A percentile compares a stretch with the other conserved stretches of the same genome.
Conservation (phyloP, 2,113 vertebrate species). For the Oryzias woworae region DNA sequence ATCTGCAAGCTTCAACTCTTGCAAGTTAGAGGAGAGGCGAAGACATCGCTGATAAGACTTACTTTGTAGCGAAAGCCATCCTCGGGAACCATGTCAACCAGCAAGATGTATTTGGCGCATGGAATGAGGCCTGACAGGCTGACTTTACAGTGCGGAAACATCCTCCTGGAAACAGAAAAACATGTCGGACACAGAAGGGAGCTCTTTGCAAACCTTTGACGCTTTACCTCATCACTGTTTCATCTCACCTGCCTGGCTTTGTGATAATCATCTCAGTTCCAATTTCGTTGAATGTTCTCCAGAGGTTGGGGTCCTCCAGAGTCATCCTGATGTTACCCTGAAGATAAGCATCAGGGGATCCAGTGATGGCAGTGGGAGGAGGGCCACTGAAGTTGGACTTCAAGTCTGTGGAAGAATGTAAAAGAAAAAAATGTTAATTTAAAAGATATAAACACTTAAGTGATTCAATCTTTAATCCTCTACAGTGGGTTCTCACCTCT, state of each 20-base stretch:
- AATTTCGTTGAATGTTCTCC: conserved; percentile 85
- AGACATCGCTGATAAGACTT: conserved; percentile 4
- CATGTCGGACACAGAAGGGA: neutral
- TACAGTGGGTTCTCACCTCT: conserved; percentile 66
- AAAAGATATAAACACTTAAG: too few species aligned
- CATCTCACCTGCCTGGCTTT: conserved; percentile 85
- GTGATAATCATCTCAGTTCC: conserved; percentile 96
- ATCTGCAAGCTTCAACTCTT: conserved; percentile 2
- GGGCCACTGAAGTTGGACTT: conserved; percentile 77
- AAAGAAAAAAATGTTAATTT: neutral
- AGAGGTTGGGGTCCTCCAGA: conserved; percentile 85
- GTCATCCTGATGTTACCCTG: conserved; percentile 82
- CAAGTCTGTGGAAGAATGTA: conserved; percentile 64
- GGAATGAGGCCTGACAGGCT: conserved; percentile 84
- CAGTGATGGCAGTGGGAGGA: conserved; percentile 63
- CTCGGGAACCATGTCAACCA: conserved; percentile 89
- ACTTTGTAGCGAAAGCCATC: conserved; percentile 92
- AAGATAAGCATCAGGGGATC: conserved; percentile 70
- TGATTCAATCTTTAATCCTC: too few species aligned
- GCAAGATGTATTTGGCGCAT: conserved; percentile 87
- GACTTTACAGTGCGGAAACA: conserved; percentile 94
- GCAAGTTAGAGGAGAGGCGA: neutral
- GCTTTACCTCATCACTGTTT: neutral
- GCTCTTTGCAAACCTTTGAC: neutral
- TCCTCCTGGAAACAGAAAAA: conserved; percentile 77